Evolutionary conservation across 2,888 invertebrate species (phyloP), one percentile per base, ranked within the genome.

Genomic region (Poecilobothrus nobilitatus): DNA sequence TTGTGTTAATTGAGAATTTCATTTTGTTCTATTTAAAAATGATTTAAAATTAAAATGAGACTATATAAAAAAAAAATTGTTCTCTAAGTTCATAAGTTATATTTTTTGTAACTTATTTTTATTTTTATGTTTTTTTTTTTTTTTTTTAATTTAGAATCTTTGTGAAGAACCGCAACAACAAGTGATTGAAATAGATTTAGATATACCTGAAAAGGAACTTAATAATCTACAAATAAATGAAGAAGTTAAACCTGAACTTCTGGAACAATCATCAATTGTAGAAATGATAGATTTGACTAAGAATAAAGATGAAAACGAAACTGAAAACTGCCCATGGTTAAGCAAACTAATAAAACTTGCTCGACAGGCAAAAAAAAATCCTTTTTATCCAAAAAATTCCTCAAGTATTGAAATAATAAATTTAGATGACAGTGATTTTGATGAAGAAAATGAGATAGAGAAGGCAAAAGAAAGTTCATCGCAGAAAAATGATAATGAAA

Each of bases 251-350:
- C 15, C 6, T n/a, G n/a, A 53, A 53, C 2, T 15, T 15, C n/a
- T 68, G 10, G 69, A 68, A 53, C 1, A 66, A 18, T 67, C 69
- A 37, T 67, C 63, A 63, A 20, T 68, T n/a, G 33, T 63, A 20
- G 67, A 65, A 9, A 67, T 64, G 15, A 66, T 69, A 53, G 68
- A 69, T 66, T 27, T 69, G 18, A 68, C 69, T 1, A 20, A 37
- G 1, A 62, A 66, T 15, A 27, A 27, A 37, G 5, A 33, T 9
- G 37, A n/a, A 2, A 37, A 34, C 41, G 10, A 20, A 7, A 10
- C 37, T 8, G 18, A 63, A 18, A 66, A 69, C 15, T 62, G 63
- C 20, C 18, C 7, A 21, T 69, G 69, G 69, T 33, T 69, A 10
- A 37, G 66, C 20, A 15, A 22, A 9, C 44, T 69, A 18, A 41